Evolutionary conservation across 2,113 vertebrate genomes (phyloP).

Genomic region (Pituophis catenifer): DNA sequence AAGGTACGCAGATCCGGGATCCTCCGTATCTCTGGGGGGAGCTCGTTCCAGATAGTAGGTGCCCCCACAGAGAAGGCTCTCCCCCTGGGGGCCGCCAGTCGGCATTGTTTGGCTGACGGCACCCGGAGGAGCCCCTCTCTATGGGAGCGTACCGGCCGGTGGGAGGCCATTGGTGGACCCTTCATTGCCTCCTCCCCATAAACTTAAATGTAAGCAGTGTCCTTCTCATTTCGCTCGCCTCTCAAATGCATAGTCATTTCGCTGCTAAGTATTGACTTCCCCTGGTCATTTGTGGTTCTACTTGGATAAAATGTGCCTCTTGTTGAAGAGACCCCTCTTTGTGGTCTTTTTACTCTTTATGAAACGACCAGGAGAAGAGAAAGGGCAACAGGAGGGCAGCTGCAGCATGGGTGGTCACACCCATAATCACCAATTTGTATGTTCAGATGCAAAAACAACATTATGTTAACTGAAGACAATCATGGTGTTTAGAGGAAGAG

Average conservation of each 20-base stretch:
- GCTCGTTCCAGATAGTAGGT: too few relatives aligned
- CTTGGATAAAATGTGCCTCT: constrained; percentile 14
- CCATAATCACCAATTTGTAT: constrained; percentile 37
- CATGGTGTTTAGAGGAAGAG: not conserved
- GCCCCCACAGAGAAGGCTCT: too few relatives aligned
- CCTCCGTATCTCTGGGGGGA: too few relatives aligned
- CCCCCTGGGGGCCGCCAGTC: too few relatives aligned
- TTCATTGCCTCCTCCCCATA: not conserved
- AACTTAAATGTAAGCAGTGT: fast-evolving
- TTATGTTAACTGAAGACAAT: constrained; percentile 28
- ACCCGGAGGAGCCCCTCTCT: too few relatives aligned
- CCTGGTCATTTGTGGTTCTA: not conserved
- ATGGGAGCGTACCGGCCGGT: too few relatives aligned
- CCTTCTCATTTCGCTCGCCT: not conserved
- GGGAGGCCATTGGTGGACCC: too few relatives aligned
- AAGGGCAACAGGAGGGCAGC: constrained; percentile 15
- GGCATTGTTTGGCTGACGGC: too few relatives aligned
- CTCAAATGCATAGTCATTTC: not conserved
- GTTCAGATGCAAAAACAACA: constrained; percentile 42
- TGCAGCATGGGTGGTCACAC: constrained; percentile 41
- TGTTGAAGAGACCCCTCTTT: constrained; percentile 32
- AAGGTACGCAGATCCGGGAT: too few relatives aligned
- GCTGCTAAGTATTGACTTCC: not conserved
- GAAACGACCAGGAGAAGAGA: not conserved
- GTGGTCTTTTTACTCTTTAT: constrained; percentile 28